Conservation (phyloP, 2,113 vertebrate species). For the Periophthalmodon schlosseri region DNA sequence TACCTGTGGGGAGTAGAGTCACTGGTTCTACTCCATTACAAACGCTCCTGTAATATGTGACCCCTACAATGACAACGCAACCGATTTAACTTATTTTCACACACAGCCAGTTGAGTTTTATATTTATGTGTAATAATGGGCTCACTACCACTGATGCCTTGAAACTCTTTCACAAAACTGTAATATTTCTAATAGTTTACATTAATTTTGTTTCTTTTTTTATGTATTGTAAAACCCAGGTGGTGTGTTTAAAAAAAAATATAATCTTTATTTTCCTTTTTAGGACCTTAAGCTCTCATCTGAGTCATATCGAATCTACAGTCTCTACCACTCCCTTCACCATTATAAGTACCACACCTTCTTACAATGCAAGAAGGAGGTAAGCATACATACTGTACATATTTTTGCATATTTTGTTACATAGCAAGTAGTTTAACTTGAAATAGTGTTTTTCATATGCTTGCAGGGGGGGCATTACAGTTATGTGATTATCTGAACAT, state of each 20-base stretch:
- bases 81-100: not conserved
- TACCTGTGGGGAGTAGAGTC: too few species aligned
- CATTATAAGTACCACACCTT: slow-evolving; percentile 96
- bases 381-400: slow-evolving; percentile 54
- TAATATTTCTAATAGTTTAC: not conserved
- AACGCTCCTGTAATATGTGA: too few species aligned
- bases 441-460: not conserved
- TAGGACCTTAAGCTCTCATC: slow-evolving; percentile 90
- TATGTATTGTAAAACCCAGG: not conserved
- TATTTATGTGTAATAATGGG: not conserved
- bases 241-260: not conserved
- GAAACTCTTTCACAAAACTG: not conserved
- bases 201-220: not conserved
- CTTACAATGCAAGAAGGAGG: slow-evolving; percentile 92
- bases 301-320: slow-evolving; percentile 87
- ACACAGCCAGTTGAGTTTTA: not conserved
- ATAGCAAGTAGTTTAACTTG: not conserved
- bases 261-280: slow-evolving; percentile 5
- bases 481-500: too few species aligned
- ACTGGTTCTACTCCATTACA: too few species aligned
- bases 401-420: not conserved
- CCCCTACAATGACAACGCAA: too few species aligned
- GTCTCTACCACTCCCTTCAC: slow-evolving; percentile 91
- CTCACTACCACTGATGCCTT: too few species aligned
- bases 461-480: not conserved